Evolutionary conservation across 2,888 invertebrate species (phyloP).

Genomic region (Trimorus sp.): DNA sequence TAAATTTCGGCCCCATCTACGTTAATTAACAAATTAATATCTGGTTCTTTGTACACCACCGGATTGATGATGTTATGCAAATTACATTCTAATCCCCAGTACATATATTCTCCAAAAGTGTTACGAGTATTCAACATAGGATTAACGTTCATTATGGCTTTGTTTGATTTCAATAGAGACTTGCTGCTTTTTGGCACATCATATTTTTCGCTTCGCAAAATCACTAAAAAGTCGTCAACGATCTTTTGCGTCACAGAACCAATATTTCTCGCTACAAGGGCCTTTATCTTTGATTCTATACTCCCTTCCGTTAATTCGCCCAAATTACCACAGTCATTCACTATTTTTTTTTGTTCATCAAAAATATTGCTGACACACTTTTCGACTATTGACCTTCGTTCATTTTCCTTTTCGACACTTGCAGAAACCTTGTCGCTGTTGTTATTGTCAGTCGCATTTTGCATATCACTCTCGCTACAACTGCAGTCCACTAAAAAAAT

Average conservation of each 20-base stretch:
- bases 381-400: no score
- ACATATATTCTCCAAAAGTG: conserved; percentile 19
- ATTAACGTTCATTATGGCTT: conserved; percentile 3
- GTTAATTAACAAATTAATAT: conserved; percentile 21
- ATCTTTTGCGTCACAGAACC: conserved; percentile 2
- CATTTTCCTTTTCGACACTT: no score
- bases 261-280: conserved; percentile 1
- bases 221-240: conserved; percentile 23
- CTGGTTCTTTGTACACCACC: conserved; percentile 40
- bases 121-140: conserved; percentile 1
- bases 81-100: conserved; percentile 29
- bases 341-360: no score
- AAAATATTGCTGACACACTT: no score
- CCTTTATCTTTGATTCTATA: background rate
- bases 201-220: conserved; percentile 10
- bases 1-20: background rate
- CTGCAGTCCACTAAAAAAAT: no score
- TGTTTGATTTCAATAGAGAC: conserved; percentile 16
- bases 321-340: no score
- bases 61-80: conserved; percentile 35
- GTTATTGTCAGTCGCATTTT: no score
- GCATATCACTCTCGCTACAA: no score
- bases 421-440: no score
- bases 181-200: conserved; percentile 8
- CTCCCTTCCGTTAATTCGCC: background rate